phyloP scores from a whole-genome alignment of 2,797 vertebrate species.

The Lerista edwardsae region DNA sequence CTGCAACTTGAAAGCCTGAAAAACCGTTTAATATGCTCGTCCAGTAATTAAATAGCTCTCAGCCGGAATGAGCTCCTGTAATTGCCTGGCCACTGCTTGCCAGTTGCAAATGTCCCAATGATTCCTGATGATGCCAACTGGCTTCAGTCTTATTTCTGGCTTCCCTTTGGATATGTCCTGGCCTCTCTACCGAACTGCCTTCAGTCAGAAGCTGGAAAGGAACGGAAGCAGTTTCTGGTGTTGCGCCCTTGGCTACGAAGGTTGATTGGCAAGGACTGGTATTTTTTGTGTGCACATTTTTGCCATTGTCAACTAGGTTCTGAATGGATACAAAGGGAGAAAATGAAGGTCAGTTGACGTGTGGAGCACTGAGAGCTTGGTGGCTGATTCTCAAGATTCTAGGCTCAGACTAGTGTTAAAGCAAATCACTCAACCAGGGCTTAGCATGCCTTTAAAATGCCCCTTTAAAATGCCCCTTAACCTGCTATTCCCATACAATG shows the following conservation, averaged over 20 bases:
- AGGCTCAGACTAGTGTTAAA: too few relatives aligned
- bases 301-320: not conserved
- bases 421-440: too few relatives aligned
- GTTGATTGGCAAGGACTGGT: not conserved
- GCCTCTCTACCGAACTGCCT: not conserved
- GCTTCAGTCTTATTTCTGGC: not conserved
- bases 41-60: slow-evolving; percentile 29
- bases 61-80: slow-evolving; percentile 3
- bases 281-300: not conserved
- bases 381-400: not conserved
- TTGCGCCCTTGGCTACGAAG: not conserved
- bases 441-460: too few relatives aligned
- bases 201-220: slow-evolving; percentile 11
- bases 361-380: not conserved
- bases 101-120: not conserved
- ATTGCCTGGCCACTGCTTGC: not conserved
- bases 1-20: not conserved
- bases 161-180: not conserved
- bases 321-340: not conserved
- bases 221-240: not conserved
- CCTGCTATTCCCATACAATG: too few relatives aligned
- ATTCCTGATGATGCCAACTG: not conserved
- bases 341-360: not conserved
- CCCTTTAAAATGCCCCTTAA: too few relatives aligned
- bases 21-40: not conserved